These are phyloP conservation scores for Nephrotoma guestfalica DNA, from an alignment of 2,888 invertebrate genomes.

Conservation along the genomic window DNA sequence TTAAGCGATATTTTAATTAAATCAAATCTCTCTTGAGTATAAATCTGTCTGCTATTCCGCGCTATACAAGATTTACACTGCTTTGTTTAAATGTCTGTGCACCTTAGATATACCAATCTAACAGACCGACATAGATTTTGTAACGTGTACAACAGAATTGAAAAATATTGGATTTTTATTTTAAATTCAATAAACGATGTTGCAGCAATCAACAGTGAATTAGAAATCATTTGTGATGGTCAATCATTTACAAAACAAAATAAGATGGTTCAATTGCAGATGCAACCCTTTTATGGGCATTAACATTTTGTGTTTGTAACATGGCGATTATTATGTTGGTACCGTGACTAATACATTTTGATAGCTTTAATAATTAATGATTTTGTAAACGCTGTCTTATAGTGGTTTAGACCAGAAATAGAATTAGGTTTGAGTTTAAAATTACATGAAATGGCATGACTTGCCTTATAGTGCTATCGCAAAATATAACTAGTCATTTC, in stretches of 20 bases:
- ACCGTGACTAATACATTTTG: no score
- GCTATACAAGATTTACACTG: no score
- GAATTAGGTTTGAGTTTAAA: no score
- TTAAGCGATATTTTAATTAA: background rate
- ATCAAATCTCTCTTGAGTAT: background rate
- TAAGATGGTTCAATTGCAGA: background rate
- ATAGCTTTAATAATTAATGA: no score
- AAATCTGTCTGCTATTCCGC: background rate
- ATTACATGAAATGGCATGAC: no score
- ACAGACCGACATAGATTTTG: background rate
- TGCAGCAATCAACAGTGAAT: background rate
- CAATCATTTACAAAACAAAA: background rate
- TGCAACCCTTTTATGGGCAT: background rate
- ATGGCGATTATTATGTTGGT: no score
- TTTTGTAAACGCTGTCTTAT: no score
- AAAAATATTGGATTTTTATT: background rate
- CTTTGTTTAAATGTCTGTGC: no score
- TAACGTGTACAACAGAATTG: background rate
- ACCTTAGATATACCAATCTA: no score
- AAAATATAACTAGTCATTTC: no score
- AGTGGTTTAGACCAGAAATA: no score
- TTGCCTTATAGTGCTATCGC: no score
- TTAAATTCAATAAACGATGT: background rate
- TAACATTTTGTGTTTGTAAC: background rate
- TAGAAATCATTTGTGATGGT: background rate